A percentile compares a stretch with the other conserved stretches of the same genome.
phyloP scores from a whole-genome alignment of 1,140 invertebrate genomes.

The Microplitis mediator region DNA sequence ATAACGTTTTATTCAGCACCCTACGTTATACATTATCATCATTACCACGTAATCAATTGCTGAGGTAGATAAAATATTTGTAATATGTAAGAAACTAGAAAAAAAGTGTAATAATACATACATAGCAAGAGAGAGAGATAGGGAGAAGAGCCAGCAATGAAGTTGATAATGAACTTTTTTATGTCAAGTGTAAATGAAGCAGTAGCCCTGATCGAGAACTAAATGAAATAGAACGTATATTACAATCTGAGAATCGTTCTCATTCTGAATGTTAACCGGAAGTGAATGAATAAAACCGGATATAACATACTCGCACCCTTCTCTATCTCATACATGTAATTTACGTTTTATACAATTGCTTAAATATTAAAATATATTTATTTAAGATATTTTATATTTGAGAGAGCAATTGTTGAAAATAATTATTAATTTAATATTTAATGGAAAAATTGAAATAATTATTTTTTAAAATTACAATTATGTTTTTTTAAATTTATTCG shows the following conservation, averaged over 20 bases:
- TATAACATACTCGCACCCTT: constrained; percentile 36
- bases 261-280: constrained; percentile 37
- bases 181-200: not conserved
- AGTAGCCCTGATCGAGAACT: no score
- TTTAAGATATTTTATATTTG: not conserved
- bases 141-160: no score
- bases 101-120: no score
- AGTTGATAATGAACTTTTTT: no score
- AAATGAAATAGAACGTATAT: not conserved
- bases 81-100: no score
- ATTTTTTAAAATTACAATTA: no score
- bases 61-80: no score
- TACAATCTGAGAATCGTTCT: constrained; percentile 24
- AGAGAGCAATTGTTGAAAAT: no score
- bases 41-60: no score
- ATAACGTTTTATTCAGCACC: not conserved
- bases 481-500: no score
- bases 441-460: no score
- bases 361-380: not conserved
- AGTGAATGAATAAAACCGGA: constrained; percentile 51
- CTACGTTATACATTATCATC: not conserved
- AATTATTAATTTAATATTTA: not conserved
- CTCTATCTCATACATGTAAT: not conserved
- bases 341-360: not conserved
- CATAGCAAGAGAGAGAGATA: no score